phyloP scores from a whole-genome alignment of 30 jellyfish, hydroid and myxozoan genomes.

The Cassiopea xamachana region DNA sequence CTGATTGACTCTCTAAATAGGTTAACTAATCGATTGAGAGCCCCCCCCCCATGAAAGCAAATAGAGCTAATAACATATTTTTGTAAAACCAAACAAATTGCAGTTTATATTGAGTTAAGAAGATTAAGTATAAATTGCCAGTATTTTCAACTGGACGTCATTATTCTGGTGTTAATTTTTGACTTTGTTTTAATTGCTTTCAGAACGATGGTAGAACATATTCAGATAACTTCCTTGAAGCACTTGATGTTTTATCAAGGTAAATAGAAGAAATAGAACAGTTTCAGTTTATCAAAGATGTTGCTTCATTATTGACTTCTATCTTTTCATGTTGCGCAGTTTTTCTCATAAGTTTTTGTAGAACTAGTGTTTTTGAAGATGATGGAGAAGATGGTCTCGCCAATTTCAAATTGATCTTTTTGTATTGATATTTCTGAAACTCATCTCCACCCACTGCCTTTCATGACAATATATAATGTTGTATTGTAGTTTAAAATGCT shows the following conservation, averaged over 20 bases:
- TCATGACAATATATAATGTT: no score
- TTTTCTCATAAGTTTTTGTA: no score
- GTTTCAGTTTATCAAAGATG: not conserved
- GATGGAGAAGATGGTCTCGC: no score
- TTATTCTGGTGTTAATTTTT: no score
- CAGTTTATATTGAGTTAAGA: no score
- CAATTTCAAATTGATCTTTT: no score
- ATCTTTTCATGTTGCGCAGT: not conserved
- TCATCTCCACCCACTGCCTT: no score
- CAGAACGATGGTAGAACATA: slow-evolving; percentile 66
- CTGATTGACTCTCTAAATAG: not conserved
- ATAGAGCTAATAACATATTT: not conserved
- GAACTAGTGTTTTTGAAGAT: no score
- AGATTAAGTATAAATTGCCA: no score
- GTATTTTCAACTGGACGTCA: no score
- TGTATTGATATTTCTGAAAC: no score
- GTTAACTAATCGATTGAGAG: not conserved
- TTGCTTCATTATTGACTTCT: not conserved
- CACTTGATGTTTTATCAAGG: slow-evolving; percentile 90
- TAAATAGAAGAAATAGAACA: not conserved
- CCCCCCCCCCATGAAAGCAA: not conserved
- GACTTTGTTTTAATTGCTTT: not conserved
- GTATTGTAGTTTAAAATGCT: no score
- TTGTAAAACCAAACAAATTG: not conserved
- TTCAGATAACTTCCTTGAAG: slow-evolving; percentile 87